phyloP scores from a whole-genome alignment of 2,113 vertebrate species.

The Neolamprologus sp. region DNA sequence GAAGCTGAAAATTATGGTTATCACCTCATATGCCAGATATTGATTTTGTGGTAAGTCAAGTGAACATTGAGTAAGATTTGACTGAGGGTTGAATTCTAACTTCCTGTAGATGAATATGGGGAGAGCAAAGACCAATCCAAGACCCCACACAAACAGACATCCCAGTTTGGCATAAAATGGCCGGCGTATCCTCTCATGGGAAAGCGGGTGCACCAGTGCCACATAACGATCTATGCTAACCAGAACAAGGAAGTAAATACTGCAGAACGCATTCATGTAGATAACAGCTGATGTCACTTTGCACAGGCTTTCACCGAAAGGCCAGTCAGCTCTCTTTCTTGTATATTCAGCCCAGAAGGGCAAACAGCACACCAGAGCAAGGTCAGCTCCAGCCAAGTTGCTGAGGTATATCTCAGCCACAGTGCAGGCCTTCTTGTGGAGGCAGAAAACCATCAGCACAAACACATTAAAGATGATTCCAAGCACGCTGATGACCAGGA shows the following conservation, averaged over 20 bases:
- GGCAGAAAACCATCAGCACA: not conserved
- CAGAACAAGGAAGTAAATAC: not conserved
- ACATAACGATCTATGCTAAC: not conserved
- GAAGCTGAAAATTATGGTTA: rapidly evolving
- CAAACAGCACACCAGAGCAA: not conserved
- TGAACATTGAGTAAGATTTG: rapidly evolving
- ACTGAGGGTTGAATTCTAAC: rapidly evolving
- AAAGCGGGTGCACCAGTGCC: not conserved
- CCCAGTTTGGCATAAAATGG: constrained; percentile 73
- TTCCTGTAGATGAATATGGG: constrained; percentile 72
- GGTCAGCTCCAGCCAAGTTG: not conserved
- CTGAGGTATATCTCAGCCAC: rapidly evolving
- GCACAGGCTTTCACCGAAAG: not conserved
- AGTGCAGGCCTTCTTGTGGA: not conserved
- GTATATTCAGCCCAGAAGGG: rapidly evolving
- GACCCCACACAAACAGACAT: constrained; percentile 23
- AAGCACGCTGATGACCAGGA: constrained; percentile 55
- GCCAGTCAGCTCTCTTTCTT: not conserved
- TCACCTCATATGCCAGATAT: not conserved
- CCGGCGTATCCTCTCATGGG: not conserved
- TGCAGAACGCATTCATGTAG: rapidly evolving
- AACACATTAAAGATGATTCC: rapidly evolving
- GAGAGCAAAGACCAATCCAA: not conserved
- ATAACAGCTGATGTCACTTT: not conserved
- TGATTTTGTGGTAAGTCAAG: rapidly evolving